Evolutionary conservation across 2,888 invertebrate genomes (phyloP), one percentile per base, ranked within the genome.

Genomic region (Eristalis tenax): DNA sequence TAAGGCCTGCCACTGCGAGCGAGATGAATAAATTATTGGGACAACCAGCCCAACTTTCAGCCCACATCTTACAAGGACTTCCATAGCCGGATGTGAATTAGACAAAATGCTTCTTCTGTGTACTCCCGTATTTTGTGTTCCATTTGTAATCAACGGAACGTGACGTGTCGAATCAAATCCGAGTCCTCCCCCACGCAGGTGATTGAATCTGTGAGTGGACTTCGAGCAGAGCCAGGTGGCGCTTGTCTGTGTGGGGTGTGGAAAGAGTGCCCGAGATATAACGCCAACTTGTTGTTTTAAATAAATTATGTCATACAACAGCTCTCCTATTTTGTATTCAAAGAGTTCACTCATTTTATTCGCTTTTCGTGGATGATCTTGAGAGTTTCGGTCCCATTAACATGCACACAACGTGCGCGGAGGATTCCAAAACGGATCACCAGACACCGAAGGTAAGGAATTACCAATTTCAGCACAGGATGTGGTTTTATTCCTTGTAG

Each of bases 31-130:
- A 77, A 64, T 70, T 50, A 70, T 50, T 69, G 56, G 64, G 38
- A 11, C 8, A 6, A 11, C 23, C 11, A 13, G 26, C 23, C 11
- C 23, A 8, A 59, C 10, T 59, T 15, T 4, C 13, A 5, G 8
- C 13, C 10, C 11, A 23, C 59, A 11, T 38, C 64, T 32, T 23
- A 26, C 38, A 50, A 63, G 69, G 69, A 69, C 69, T 69, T 50
- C 18, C 61, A 64, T 32, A 4, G 32, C 32, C 4, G 32, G 23
- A 22, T 50, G 50, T 0, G 50, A 26, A 70, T 22, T 22, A 28
- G 73, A 64, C 38, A 23, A 75, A 57, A 57, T 68, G 66, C 68
- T 69, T 35, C 50, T 63, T 63, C 4, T 35, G 61, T 77, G 32
- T 50, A 18, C 50, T 3, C n/a, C 35, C 59, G 28, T 26, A 28